Conservation (phyloP, 2,888 invertebrate genomes). For the Galeruca laticollis region DNA sequence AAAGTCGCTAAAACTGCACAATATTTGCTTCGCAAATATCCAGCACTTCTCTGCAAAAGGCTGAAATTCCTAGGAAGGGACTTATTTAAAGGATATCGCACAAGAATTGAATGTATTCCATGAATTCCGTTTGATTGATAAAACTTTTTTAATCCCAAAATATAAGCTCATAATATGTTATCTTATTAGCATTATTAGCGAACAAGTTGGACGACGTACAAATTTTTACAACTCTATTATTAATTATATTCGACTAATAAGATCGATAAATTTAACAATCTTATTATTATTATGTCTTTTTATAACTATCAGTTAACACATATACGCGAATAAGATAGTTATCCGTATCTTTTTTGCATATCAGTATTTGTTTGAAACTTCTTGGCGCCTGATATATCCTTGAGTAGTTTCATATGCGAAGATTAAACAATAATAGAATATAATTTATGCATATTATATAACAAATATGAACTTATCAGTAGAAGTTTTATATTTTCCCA, state of each 20-base stretch:
- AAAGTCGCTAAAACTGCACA: too few species aligned
- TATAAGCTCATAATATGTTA: neutral
- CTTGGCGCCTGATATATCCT: constrained; percentile 45
- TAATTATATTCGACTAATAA: constrained; percentile 1
- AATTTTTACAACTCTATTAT: constrained; percentile 4
- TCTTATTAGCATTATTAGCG: neutral
- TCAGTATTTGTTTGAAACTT: constrained; percentile 39
- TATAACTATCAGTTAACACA: constrained; percentile 16
- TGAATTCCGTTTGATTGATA: neutral
- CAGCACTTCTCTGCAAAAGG: too few species aligned
- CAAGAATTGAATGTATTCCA: too few species aligned
- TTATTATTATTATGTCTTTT: constrained; percentile 19
- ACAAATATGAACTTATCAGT: neutral
- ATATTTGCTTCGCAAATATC: too few species aligned
- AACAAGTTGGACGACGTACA: neutral
- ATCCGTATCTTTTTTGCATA: constrained; percentile 26
- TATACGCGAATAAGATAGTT: constrained; percentile 19
- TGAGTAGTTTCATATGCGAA: constrained; percentile 34
- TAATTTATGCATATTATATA: constrained; percentile 5
- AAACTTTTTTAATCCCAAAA: neutral
- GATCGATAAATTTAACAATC: constrained; percentile 12
- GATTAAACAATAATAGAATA: constrained; percentile 29
- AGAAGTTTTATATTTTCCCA: neutral
- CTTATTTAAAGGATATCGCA: too few species aligned
- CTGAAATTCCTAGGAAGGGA: too few species aligned